These are phyloP conservation scores for Catamblyrhynchus diadema DNA, from an alignment of 2,797 vertebrate genomes.

Conservation along the genomic window DNA sequence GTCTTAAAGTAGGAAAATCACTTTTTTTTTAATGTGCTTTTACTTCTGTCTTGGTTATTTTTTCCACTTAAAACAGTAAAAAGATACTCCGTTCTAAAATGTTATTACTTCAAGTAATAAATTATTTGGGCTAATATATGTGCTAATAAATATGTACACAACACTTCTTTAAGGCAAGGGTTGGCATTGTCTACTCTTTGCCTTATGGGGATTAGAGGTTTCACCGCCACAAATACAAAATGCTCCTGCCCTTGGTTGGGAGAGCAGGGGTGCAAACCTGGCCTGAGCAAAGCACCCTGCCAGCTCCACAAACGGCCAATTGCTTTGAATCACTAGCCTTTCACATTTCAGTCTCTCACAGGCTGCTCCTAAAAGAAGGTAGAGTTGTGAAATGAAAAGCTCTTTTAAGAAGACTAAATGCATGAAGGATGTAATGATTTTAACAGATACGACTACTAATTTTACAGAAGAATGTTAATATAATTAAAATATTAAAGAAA, in stretches of 20 bases:
- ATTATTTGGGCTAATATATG: not conserved
- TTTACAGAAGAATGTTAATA: not conserved
- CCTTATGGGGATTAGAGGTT: not conserved
- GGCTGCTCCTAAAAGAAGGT: not conserved
- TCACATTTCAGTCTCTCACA: not conserved
- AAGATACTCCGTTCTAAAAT: not conserved
- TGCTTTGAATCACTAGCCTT: not conserved
- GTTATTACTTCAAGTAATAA: not conserved
- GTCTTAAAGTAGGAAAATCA: not conserved
- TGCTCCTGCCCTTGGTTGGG: not conserved
- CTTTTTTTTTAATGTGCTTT: not conserved
- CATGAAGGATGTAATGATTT: not conserved
- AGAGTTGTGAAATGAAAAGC: not conserved
- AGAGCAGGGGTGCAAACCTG: not conserved
- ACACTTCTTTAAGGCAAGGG: not conserved
- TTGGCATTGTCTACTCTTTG: not conserved
- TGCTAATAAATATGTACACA: not conserved
- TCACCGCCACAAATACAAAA: not conserved
- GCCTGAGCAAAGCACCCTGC: not conserved
- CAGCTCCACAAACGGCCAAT: not conserved
- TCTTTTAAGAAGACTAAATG: not conserved
- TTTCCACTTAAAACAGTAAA: not conserved
- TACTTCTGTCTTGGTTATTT: not conserved
- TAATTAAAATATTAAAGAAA: constrained; percentile 43
- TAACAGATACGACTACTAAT: not conserved